Evolutionary conservation across 2,888 invertebrate species (phyloP).

Genomic region (Cantharis rufa): DNA sequence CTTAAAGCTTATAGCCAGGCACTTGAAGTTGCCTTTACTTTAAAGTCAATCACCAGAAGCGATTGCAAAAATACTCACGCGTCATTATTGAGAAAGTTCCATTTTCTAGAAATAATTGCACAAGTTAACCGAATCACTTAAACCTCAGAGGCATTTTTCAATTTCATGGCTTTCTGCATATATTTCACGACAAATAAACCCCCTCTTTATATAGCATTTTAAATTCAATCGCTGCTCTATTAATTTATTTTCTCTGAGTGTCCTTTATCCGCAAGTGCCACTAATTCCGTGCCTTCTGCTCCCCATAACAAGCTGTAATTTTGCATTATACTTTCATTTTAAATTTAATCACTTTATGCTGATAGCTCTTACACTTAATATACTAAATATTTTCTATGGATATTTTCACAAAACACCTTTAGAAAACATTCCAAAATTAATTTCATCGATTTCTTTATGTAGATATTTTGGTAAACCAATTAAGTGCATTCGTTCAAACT

Average conservation of each 20-base stretch:
- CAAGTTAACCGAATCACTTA: constrained; percentile 17
- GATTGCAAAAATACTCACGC: constrained; percentile 25
- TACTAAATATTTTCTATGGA: neutral
- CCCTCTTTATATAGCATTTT: constrained; percentile 23
- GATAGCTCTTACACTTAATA: neutral
- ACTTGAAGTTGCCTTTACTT: constrained; percentile 17
- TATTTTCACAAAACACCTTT: neutral
- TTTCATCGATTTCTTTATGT: neutral
- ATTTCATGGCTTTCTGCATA: constrained; percentile 26
- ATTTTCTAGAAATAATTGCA: constrained; percentile 27
- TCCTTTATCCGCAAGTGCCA: constrained; percentile 23
- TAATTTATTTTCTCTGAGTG: constrained; percentile 30
- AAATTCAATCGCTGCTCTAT: constrained; percentile 28
- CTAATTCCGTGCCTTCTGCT: constrained; percentile 20
- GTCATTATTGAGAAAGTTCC: constrained; percentile 29
- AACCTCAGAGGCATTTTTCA: constrained; percentile 25
- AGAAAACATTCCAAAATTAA: neutral
- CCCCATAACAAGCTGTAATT: constrained; percentile 7
- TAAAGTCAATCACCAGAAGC: constrained; percentile 28
- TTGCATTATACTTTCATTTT: constrained; percentile 14
- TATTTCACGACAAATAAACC: constrained; percentile 29
- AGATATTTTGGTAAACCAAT: neutral
- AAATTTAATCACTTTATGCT: neutral
- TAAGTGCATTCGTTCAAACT: neutral
- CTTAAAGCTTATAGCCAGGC: constrained; percentile 15